Evolutionary conservation across 2,797 vertebrate genomes (phyloP), one percentile per base, ranked within the genome.

Genomic region (Anguilla megastoma): DNA sequence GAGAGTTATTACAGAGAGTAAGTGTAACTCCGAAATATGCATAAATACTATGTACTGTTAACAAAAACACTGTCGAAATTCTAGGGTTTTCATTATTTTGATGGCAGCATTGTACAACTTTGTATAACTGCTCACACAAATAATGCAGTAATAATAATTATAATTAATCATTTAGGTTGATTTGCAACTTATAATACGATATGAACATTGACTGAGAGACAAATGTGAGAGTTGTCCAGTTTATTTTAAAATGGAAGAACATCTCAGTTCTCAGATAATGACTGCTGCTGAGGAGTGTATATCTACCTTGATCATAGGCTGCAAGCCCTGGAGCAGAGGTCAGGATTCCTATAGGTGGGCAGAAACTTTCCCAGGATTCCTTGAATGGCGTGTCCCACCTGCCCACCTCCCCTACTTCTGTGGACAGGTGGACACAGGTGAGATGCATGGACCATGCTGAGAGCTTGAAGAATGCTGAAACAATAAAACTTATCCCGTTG

Each of bases 311-410:
- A 91, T 90, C 89, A 90, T 88, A 95, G 95, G 91, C 92, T 1
- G 84, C 80, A 85, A 86, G 36, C 91, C 91, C 92, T 90, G 92
- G 91, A 88, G 92, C 94, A 84, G 92, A 94, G 45, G 87, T 91
- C 88, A 91, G 91, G 90, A 91, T 90, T 90, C 91, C 89, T 87
- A 90, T 88, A 89, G 93, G 92, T 1, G 88, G 89, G 79, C 84
- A 82, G 41, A 87, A 91, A 56, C 91, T 92, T 89, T 94, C 94
- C 88, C 89, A 92, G 91, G 93, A 93, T 94, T 95, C 94, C 88
- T 94, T 93, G 52, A 90, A 92, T 82, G 93, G 93, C 89, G 94
- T 91, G 86, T 91, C 91, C 84, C 91, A 92, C 85, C 90, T 91
- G 58, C 86, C 88, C 80, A 87, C 91, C 10, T 41, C 87, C 30